Evolutionary conservation across 2,888 invertebrate species (phyloP), one percentile per base, ranked within the genome.

Genomic region (Tupiocoris notatus): DNA sequence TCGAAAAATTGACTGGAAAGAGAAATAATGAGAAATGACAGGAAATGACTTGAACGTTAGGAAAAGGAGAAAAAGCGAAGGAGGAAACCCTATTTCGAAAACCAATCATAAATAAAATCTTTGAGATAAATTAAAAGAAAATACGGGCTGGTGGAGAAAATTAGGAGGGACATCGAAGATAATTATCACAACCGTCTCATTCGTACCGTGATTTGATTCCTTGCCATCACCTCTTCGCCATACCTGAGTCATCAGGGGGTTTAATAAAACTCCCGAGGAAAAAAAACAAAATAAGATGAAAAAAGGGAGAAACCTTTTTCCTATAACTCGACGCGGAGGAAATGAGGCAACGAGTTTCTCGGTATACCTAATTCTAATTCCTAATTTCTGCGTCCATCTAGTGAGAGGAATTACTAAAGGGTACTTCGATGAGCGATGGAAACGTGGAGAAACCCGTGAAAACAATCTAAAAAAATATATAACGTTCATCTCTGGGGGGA

Each of bases 21-120:
- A 39, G 12, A 39, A 39, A 39, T 39, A 39, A 39, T 12, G 39
- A 39, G 39, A 39, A 39, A 39, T 12, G 39, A 7, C 39, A 39
- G 39, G 39, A 39, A 39, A 39, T 39, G 39, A 39, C 39, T 39
- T 39, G 39, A 39, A 12, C 54, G 65, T 24, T 18, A 18, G 1
- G 9, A 24, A 64, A 65, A 65, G n/a, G n/a, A n/a, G n/a, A 65
- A 65, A 65, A n/a, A 64, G 18, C 12, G 39, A 39, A 39, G 39
- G 12, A 7, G 39, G 39, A 39, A 39, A 39, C 3, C 39, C 39
- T 39, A 39, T 39, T 39, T 39, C 39, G 39, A 39, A 39, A 65
- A 65, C 65, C 65, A 65, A 65, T 65, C 54, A 67, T 67, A 67
- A 67, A 67, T 54, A 67, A 22, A 67, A 56, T 54, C 57, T 67